Base-by-base conservation (phyloP, 2,113 vertebrate genomes). In the Arothron firmamentum region DNA sequence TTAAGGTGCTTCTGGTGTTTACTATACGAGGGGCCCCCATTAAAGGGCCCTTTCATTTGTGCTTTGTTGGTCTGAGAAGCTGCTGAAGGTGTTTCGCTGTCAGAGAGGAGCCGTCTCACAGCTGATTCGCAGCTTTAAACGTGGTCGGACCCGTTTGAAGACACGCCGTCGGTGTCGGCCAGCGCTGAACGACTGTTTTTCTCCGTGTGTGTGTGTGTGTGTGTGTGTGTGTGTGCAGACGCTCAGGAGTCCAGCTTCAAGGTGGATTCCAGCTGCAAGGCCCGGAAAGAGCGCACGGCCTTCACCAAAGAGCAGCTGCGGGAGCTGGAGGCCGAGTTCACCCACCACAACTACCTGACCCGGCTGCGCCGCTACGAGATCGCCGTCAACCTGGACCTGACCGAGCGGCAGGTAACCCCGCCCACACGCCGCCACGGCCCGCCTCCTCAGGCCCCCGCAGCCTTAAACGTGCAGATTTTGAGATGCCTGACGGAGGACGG, bases 311-410 rank as follows among this genome's bases (percentile, higher is more conserved):
- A 97, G 84, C 96, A 98, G 90, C 91, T 98, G 4, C 84, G 92
- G 20, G 96, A 97, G 86, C 91, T 98, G 70, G 96, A 98, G 61
- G 94, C 95, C 0, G 96, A 98, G 76, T 98, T 98, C 63, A 93
- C 95, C 16, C 96, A 98, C 71, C 96, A 98, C 5, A 98, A 98
- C 90, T 98, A 98, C 85, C 81, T 98, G 92, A 98, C 96, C 4
- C 80, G 96, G 52, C 94, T 98, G 21, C 92, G 96, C 13, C 93
- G 96, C 91, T 98, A 98, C 0, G 96, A 98, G 91, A 98, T 98
- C 23, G 96, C 96, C 0, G 95, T 98, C 57, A 98, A 97, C 85
- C 91, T 98, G 86, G 96, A 98, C 76, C 94, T 98, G 86, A 98
- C 96, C 0, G 96, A 98, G 81, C 91, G 96, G 91, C 96, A 98